Evolutionary conservation across 2,113 vertebrate species (phyloP).

Genomic region (Cisticola juncidis): DNA sequence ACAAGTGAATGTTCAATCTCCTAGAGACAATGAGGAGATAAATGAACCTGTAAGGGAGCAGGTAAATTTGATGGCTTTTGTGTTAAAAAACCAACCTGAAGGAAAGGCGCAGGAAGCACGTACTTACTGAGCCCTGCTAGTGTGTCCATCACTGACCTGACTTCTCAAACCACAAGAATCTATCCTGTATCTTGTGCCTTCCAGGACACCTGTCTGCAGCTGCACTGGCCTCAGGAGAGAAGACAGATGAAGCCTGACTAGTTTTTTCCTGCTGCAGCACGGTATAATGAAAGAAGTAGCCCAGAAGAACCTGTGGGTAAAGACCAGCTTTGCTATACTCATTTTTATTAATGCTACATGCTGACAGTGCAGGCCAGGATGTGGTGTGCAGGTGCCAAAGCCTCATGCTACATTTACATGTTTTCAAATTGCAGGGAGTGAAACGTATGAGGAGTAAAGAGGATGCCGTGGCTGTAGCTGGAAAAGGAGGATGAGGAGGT

Average conservation of each 20-base stretch:
- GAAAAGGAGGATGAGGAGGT: background rate
- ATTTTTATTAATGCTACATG: background rate
- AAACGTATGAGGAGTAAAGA: background rate
- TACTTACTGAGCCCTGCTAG: constrained; percentile 81
- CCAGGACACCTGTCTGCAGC: background rate
- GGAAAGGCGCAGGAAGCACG: background rate
- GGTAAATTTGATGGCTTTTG: background rate
- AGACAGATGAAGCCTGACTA: background rate
- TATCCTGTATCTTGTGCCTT: background rate
- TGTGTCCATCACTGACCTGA: background rate
- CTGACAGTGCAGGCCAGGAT: background rate
- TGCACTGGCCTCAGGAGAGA: background rate
- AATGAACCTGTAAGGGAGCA: background rate
- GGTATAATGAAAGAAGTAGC: background rate
- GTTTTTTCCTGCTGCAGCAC: background rate
- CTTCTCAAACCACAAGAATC: background rate
- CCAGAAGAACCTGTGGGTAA: background rate
- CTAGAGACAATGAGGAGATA: background rate
- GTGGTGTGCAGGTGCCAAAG: accelerated
- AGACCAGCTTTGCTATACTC: background rate
- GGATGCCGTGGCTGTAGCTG: background rate
- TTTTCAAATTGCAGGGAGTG: background rate
- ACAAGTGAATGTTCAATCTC: background rate
- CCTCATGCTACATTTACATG: background rate
- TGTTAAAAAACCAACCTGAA: background rate